Base-by-base conservation (phyloP, 2,797 vertebrate genomes). In the Coccyzus lansbergi region DNA sequence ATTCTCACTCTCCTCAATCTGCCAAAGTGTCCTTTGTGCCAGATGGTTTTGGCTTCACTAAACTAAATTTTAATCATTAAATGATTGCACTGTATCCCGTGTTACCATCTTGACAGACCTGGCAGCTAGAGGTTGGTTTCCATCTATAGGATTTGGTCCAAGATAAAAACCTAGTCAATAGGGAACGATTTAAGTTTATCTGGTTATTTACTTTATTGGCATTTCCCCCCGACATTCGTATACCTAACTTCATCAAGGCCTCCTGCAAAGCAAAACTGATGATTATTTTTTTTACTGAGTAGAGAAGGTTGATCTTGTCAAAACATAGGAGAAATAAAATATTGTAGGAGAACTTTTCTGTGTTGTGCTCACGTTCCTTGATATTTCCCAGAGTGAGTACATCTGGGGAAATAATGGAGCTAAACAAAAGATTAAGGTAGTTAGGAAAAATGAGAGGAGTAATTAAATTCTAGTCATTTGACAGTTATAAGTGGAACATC, bases 41-140 rank as follows among this genome's bases (percentile, higher is more conserved):
- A 97, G 94, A 94, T 92, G 94, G 84, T 94, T 95, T 95, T 92
- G 95, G 84, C 70, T 94, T 68, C 70, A 82, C 34, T 85, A 77
- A 94, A 69, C 88, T 94, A 91, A 92, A 91, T 95, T 88, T 88
- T 93, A 94, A 92, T 92, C 83, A 76, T 84, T 82, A 92, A 91
- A 79, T 93, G 91, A 86, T 87, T 92, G 71, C 59, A 42, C 26
- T 42, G 70, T 68, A 80, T 83, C 79, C 88, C 36, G 10, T 17
- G 21, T 86, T 72, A 44, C 31, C 29, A 55, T 60, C 86, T 77
- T 69, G 62, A 77, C 69, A 91, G 76, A 94, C 62, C 58, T 85
- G 90, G 69, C 79, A 95, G 48, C 21, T 28, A 60, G 26, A 85
- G 89, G 36, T 22, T 70, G 59, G 11, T 90, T 87, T 92, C 65